phyloP scores from a whole-genome alignment of 2,888 invertebrate genomes.

The Andrena haemorrhoa region DNA sequence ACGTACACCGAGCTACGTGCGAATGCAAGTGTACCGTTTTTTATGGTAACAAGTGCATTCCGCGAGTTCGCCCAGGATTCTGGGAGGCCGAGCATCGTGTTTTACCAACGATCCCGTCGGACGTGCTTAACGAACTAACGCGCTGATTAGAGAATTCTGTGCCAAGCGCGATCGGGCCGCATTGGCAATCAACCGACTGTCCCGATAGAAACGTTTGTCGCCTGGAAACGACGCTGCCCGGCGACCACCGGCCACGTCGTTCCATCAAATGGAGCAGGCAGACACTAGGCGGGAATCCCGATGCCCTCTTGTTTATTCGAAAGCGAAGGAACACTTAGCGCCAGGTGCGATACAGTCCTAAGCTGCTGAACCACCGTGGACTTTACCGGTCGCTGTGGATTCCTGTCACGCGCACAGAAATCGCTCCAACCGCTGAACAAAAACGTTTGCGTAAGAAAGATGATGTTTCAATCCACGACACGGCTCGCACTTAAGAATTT shows the following conservation, averaged over 20 bases:
- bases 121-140: constrained; percentile 62
- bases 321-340: constrained; percentile 60
- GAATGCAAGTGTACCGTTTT: constrained; percentile 70
- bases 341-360: constrained; percentile 57
- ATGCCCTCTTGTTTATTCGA: constrained; percentile 44
- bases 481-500: constrained; percentile 18
- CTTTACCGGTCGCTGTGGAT: constrained; percentile 43
- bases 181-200: constrained; percentile 59
- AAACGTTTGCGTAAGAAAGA: constrained; percentile 65
- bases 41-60: constrained; percentile 62
- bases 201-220: constrained; percentile 48
- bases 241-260: constrained; percentile 53
- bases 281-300: constrained; percentile 46
- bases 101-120: constrained; percentile 37
- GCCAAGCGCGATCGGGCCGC: constrained; percentile 16
- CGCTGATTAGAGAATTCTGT: constrained; percentile 51
- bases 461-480: constrained; percentile 62
- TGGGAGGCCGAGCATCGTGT: constrained; percentile 41
- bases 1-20: constrained; percentile 56
- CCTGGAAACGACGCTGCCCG: constrained; percentile 39
- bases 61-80: constrained; percentile 34
- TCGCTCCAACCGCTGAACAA: constrained; percentile 56
- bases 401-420: constrained; percentile 69
- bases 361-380: constrained; percentile 47
- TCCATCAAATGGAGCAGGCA: constrained; percentile 15